Evolutionary conservation across 2,888 invertebrate genomes (phyloP), one percentile per base, ranked within the genome.

Genomic region (Mantis religiosa): DNA sequence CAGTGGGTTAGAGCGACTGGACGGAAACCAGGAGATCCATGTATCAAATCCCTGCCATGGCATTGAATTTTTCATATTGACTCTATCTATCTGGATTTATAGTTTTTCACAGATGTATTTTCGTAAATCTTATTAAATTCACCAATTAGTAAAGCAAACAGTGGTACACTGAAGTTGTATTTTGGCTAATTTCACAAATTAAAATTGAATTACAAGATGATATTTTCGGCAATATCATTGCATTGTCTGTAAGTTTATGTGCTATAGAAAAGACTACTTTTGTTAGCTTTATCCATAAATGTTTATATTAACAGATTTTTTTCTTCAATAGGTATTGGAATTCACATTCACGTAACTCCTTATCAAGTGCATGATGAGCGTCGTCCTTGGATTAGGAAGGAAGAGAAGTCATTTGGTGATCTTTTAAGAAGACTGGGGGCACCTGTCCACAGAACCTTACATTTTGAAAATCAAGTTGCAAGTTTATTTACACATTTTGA

Each of bases 301-400:
- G 34, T n/a, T 34, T 84, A 41, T 8, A 25, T 30, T 84, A 25
- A 3, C 28, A 30, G 28, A 0, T 83, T 83, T 87, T 89, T 90
- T 85, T 91, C 85, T 85, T 47, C 84, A 82, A 81, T 89, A 97
- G 97, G 95, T 87, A 95, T 97, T 91, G 94, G 95, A 90, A 94
- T 97, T 88, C 95, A 95, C 92, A 95, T 98, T 82, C 97, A 98
- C 93, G 97, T 98, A 89, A 97, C 98, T 83, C 98, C 98, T n/a
- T 98, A 98, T 93, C 98, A 98, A 93, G 96, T 98, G 88, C 94
- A 95, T 90, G 98, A 98, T 92, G 95, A 96, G 90, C 94, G 95
- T 47, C 94, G 98, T 89, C 97, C 97, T 14, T 98, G 98, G 97
- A 97, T 98, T 92, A 95, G 96, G 25, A 95, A 96, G 90, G 98